Conservation (phyloP, 2,113 vertebrate species). For the Brachyistius frenatus region DNA sequence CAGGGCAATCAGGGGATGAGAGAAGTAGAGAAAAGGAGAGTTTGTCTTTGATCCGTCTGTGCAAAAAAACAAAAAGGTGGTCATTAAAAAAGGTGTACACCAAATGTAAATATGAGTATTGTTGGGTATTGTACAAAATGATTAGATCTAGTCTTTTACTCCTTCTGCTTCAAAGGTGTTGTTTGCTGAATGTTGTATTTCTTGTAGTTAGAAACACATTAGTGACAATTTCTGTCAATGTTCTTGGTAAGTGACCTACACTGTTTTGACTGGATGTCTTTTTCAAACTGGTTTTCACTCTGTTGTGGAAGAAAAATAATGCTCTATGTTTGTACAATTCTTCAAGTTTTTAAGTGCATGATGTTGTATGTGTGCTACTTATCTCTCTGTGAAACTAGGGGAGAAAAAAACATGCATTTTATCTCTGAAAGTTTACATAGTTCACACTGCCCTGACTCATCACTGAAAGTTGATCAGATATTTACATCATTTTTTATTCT, state of each 20-base stretch:
- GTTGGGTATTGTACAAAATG: slow-evolving; percentile 81
- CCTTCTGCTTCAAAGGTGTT: slow-evolving; percentile 78
- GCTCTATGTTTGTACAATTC: slow-evolving; percentile 77
- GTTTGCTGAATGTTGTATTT: slow-evolving; percentile 77
- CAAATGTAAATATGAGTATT: slow-evolving; percentile 75
- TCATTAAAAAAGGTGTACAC: slow-evolving; percentile 51
- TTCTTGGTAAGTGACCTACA: slow-evolving; percentile 81
- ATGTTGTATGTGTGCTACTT: slow-evolving; percentile 61
- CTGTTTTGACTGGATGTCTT: slow-evolving; percentile 64
- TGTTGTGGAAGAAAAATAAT: slow-evolving; percentile 71
- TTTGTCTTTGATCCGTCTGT: slow-evolving; percentile 24
- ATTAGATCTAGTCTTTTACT: slow-evolving; percentile 74
- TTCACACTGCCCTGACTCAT: slow-evolving; percentile 8
- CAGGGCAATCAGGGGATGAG: slow-evolving; percentile 53
- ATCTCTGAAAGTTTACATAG: slow-evolving; percentile 59
- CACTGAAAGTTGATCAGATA: slow-evolving; percentile 13
- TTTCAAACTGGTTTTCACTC: slow-evolving; percentile 81
- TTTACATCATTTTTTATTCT: slow-evolving; percentile 11
- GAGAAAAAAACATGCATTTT: slow-evolving; percentile 8
- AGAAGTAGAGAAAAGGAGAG: slow-evolving; percentile 19
- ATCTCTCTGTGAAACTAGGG: slow-evolving; percentile 52
- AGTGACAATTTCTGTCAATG: slow-evolving; percentile 64
- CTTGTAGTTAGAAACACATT: slow-evolving; percentile 54
- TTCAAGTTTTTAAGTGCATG: slow-evolving; percentile 80
- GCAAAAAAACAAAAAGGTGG: slow-evolving; percentile 47